These are phyloP conservation scores for Melanitta fusca DNA, from an alignment of 2,797 vertebrate species.

Conservation along the genomic window DNA sequence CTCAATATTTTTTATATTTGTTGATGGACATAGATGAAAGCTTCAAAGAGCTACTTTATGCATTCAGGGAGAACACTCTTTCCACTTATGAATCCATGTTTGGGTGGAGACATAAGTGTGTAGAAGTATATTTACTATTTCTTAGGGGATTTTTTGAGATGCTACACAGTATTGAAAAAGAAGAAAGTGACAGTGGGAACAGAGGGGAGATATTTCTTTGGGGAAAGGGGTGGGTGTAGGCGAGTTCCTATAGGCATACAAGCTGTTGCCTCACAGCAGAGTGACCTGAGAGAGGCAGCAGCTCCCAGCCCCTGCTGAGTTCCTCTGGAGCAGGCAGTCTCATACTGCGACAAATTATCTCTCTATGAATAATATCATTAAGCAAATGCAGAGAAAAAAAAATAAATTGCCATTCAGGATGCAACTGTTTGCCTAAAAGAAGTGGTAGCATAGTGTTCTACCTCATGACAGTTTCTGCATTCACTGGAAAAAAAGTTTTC, in stretches of 20 bases:
- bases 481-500: neutral
- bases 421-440: constrained; percentile 31
- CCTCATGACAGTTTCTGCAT: neutral
- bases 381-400: constrained; percentile 46
- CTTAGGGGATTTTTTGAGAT: neutral
- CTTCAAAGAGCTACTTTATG: neutral
- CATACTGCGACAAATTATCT: constrained; percentile 48
- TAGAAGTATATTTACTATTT: neutral
- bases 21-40: neutral
- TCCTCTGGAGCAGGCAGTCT: constrained; percentile 11
- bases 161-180: neutral
- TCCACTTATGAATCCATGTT: neutral
- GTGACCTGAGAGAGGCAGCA: constrained; percentile 28
- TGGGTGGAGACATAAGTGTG: neutral
- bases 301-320: constrained; percentile 16
- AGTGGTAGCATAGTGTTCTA: neutral
- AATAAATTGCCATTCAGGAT: constrained; percentile 47
- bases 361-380: constrained; percentile 57
- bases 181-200: neutral
- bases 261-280: constrained; percentile 38
- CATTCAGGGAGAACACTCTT: neutral
- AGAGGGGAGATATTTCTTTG: neutral
- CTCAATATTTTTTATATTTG: neutral
- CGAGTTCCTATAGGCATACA: neutral
- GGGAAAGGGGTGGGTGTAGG: neutral